Evolutionary conservation across 2,113 vertebrate species (phyloP), one percentile per base, ranked within the genome.

Genomic region (Hydrolagus affinis): DNA sequence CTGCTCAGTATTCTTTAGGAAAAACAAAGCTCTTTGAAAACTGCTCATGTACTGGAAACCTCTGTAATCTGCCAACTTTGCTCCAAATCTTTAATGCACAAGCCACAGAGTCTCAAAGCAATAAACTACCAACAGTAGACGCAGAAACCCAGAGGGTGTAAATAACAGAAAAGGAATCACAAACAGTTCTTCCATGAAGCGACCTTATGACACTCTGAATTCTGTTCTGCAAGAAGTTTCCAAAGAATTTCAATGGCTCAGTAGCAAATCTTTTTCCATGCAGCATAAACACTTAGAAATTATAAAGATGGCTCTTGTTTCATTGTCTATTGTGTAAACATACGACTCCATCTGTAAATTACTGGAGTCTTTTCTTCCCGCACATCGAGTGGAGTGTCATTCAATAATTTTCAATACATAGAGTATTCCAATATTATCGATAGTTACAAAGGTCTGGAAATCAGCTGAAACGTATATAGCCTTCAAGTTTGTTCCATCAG

Each of bases 371-470:
- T 1, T 66, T 4, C 19, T 32, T 28, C 66, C 23, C 66, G 11
- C 21, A 14, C 21, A 17, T 62, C 64, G 15, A 30, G 14, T 30
- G 59, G 77, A 4, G 19, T 85, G 73, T 89, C 87, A 91, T 87
- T 92, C 92, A 86, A 95, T 88, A 85, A 91, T 94, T 91, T 91
- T 93, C 85, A 99, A 93, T 86, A 98, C 87, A 89, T 99, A 99
- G 87, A 98, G 95, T 91, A 97, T 96, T 30, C 98, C 98, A 71
- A 98, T 96, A 88, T 92, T 96, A 93, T 99, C 97, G 85, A 99
- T 94, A 88, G 97, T 99, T 90, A 98, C 93, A 23, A 94, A 99
- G 17, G 95, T 93, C 89, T 88, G 92, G 92, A 99, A 99, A 90
- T 95, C 89, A 2, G 94, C 86, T 0, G 96, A 98, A 86, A 96